Evolutionary conservation across 35 echinoderm and acorn worm genomes (phyloP).

Genomic region (Heliocidaris tuberculata): DNA sequence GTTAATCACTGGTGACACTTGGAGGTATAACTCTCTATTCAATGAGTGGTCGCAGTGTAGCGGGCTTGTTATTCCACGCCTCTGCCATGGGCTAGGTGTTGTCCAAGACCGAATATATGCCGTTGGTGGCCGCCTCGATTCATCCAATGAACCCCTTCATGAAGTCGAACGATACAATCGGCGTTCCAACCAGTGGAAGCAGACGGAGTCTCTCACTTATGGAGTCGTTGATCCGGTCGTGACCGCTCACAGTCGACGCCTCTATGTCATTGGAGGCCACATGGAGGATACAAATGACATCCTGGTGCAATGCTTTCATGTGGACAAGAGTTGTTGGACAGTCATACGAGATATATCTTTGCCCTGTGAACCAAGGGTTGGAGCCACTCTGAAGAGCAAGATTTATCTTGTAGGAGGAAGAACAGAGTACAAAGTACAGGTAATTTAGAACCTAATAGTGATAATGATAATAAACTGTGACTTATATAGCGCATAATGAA

Average conservation of each 20-base stretch:
- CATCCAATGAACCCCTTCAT: conserved; percentile 67
- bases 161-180: conserved; percentile 79
- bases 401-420: conserved; percentile 96
- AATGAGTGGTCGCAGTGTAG: conserved; percentile 83
- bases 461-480: no score
- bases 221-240: conserved; percentile 94
- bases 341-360: conserved; percentile 67
- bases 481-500: no score
- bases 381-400: conserved; percentile 89
- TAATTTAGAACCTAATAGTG: neutral
- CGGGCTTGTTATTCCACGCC: conserved; percentile 57
- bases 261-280: conserved; percentile 89
- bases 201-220: conserved; percentile 81
- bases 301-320: conserved; percentile 95
- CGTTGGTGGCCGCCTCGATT: conserved; percentile 69
- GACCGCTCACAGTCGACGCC: conserved; percentile 75
- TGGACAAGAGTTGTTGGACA: conserved; percentile 93
- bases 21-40: conserved; percentile 88
- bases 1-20: conserved; percentile 71
- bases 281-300: conserved; percentile 63
- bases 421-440: conserved; percentile 90
- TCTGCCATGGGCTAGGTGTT: conserved; percentile 81
- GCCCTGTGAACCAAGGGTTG: conserved; percentile 78
- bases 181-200: conserved; percentile 82
- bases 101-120: conserved; percentile 90